Conservation (phyloP, 2,797 vertebrate species). For the Falco cherrug region DNA sequence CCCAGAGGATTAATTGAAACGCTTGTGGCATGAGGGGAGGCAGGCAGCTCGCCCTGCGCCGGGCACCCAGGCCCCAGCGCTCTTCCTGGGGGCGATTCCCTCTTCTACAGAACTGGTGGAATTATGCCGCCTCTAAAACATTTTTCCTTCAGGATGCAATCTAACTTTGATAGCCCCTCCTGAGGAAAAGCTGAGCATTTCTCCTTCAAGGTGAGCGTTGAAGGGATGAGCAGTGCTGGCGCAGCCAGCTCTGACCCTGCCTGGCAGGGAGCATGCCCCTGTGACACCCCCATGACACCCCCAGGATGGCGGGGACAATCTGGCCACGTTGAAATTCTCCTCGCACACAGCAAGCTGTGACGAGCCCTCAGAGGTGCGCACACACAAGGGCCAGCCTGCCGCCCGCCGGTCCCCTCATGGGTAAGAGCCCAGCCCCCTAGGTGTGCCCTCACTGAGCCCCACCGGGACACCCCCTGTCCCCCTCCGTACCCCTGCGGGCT, state of each 20-base stretch:
- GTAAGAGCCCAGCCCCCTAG: accelerated
- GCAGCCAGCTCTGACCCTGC: not conserved
- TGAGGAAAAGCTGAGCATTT: not conserved
- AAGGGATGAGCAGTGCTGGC: accelerated
- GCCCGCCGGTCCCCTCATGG: too few relatives aligned
- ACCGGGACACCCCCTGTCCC: accelerated
- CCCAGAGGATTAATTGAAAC: slow-evolving; percentile 2
- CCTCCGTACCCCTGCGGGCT: accelerated
- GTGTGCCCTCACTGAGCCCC: not conserved
- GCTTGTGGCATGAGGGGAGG: not conserved
- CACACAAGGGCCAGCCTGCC: not conserved
- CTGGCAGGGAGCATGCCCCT: accelerated
- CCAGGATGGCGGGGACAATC: accelerated
- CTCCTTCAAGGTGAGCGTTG: accelerated
- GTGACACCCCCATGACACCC: too few relatives aligned
- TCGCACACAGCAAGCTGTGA: not conserved
- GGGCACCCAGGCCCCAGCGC: not conserved
- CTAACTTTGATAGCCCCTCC: not conserved
- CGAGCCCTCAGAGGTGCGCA: not conserved
- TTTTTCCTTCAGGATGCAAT: not conserved
- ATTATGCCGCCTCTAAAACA: not conserved
- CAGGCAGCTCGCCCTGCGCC: not conserved
- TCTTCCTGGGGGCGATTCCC: not conserved
- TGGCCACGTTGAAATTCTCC: accelerated
- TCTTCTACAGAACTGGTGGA: not conserved